Conservation (phyloP, 2,888 invertebrate genomes). For the Frankliniella fusca region DNA sequence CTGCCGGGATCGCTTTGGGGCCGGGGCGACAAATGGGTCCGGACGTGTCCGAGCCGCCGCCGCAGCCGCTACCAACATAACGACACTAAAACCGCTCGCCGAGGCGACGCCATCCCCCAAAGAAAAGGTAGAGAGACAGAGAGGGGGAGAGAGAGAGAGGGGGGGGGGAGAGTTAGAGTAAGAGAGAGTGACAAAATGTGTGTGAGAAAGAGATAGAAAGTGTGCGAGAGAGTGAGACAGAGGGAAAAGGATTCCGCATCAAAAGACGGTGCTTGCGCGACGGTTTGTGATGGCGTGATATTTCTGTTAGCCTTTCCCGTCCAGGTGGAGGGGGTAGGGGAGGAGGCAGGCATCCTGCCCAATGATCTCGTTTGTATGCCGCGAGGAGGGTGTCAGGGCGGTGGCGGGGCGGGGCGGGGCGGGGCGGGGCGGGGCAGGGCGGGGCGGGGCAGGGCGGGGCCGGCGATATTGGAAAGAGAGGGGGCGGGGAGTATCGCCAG, state of each 20-base stretch:
- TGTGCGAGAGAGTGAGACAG: no score
- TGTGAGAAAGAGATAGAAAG: no score
- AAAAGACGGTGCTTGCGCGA: no score
- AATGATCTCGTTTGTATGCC: constrained; percentile 24
- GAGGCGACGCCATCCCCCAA: no score
- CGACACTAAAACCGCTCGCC: no score
- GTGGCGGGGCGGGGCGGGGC: not conserved
- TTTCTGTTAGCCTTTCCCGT: not conserved
- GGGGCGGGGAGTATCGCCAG: not conserved
- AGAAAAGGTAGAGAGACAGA: no score
- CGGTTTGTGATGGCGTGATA: no score
- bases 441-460: not conserved
- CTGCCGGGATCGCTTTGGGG: constrained; percentile 3
- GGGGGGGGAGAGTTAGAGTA: no score
- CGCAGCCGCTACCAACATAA: not conserved
- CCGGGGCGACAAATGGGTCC: not conserved
- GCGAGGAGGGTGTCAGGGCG: not conserved
- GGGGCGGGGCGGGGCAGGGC: not conserved
- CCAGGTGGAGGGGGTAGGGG: not conserved
- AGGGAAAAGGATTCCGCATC: no score
- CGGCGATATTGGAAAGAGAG: not conserved
- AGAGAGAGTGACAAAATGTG: no score
- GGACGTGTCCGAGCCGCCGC: not conserved
- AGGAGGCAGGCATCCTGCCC: not conserved
- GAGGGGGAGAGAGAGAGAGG: no score